Evolutionary conservation across 1,140 invertebrate species (phyloP).

Genomic region (Euwallacea fornicatus): DNA sequence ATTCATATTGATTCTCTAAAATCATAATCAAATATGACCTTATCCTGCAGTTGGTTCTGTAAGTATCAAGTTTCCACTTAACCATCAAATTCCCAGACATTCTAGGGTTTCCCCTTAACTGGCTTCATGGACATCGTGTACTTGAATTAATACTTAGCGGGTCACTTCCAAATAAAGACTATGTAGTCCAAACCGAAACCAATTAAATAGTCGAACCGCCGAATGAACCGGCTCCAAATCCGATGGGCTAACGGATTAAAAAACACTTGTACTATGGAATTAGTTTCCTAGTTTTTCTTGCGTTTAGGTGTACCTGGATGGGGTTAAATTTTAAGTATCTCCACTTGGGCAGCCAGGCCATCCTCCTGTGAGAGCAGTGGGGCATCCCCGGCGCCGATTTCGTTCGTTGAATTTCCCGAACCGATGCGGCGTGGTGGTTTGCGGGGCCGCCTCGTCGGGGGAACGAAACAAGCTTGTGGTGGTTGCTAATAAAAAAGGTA

Average conservation of each 20-base stretch:
- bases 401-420: slow-evolving; percentile 35
- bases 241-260: not conserved
- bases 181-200: too few relatives aligned
- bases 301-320: not conserved
- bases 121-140: too few relatives aligned
- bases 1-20: too few relatives aligned
- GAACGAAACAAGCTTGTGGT: slow-evolving; percentile 20
- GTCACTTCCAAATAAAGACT: too few relatives aligned
- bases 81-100: too few relatives aligned
- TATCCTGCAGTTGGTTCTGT: too few relatives aligned
- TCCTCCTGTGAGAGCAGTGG: slow-evolving; percentile 43
- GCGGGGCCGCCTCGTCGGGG: slow-evolving; percentile 18
- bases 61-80: too few relatives aligned
- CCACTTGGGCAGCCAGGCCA: slow-evolving; percentile 44
- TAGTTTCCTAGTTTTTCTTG: slow-evolving; percentile 6
- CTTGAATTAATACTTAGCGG: too few relatives aligned
- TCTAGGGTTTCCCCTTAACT: too few relatives aligned
- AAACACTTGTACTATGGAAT: slow-evolving; percentile 7
- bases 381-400: slow-evolving; percentile 50
- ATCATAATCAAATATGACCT: too few relatives aligned
- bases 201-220: too few relatives aligned
- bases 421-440: slow-evolving; percentile 24
- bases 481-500: slow-evolving; percentile 18
- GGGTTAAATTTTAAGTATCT: slow-evolving; percentile 45
- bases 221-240: not conserved